Conservation (phyloP, 2,113 vertebrate genomes). For the Anser brachyrhynchus region DNA sequence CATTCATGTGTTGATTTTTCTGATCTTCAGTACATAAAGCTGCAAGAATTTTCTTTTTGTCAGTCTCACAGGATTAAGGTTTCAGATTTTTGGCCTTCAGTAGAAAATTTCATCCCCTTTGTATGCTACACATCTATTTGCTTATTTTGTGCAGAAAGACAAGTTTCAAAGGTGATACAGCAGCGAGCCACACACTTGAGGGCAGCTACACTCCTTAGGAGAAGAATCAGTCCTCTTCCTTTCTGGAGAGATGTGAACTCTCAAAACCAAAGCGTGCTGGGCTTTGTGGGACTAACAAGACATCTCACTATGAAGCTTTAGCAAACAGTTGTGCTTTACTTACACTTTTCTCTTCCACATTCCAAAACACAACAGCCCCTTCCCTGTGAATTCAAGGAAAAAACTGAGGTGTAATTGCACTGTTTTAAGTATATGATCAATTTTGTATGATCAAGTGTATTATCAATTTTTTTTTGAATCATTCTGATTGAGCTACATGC, state of each 20-base stretch:
- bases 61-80: background rate
- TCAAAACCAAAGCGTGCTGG: background rate
- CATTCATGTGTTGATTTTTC: background rate
- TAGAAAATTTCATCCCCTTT: background rate
- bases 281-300: background rate
- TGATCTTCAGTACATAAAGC: background rate
- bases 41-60: background rate
- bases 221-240: background rate
- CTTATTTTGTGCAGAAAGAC: background rate
- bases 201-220: background rate
- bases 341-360: slow-evolving; percentile 93
- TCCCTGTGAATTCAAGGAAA: slow-evolving; percentile 82
- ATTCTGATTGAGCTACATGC: slow-evolving; percentile 5
- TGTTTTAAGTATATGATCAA: background rate
- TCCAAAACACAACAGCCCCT: slow-evolving; percentile 97
- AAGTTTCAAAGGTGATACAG: background rate
- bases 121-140: background rate
- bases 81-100: background rate
- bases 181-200: background rate
- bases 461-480: background rate
- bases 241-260: background rate
- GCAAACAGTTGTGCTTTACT: slow-evolving; percentile 54
- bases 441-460: no score
- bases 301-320: background rate
- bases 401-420: slow-evolving; percentile 22